These are phyloP conservation scores for Mungos mungo DNA, from an alignment of 2,113 vertebrate species.

Conservation along the genomic window DNA sequence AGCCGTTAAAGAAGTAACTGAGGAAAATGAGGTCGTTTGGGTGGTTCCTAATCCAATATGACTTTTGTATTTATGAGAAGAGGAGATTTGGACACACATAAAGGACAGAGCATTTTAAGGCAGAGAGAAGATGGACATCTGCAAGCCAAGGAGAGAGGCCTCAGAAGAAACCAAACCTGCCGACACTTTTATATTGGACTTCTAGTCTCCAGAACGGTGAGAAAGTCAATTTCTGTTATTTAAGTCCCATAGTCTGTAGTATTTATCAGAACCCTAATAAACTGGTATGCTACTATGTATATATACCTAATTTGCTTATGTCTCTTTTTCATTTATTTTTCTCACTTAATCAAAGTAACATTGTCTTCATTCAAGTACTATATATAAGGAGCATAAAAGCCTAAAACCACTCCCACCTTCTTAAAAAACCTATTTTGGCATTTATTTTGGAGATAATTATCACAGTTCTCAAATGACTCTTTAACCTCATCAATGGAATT, in stretches of 20 bases:
- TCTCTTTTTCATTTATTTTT: not conserved
- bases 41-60: not conserved
- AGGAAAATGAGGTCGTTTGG: not conserved
- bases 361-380: not conserved
- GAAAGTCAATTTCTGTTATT: not conserved
- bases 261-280: not conserved
- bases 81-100: not conserved
- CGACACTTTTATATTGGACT: not conserved
- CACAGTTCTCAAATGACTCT: not conserved
- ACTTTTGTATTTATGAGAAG: not conserved
- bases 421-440: not conserved
- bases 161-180: not conserved
- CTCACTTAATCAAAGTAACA: not conserved
- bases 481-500: not conserved
- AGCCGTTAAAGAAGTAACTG: not conserved
- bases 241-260: not conserved
- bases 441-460: not conserved
- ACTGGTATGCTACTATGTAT: not conserved
- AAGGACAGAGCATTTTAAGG: not conserved
- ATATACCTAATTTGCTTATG: not conserved
- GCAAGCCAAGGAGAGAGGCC: not conserved
- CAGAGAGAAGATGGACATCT: not conserved
- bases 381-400: not conserved
- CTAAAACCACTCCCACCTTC: fast-evolving
- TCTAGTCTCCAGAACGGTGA: not conserved